Evolutionary conservation across 2,797 vertebrate species (phyloP).

Genomic region (Rhinophrynus dorsalis): DNA sequence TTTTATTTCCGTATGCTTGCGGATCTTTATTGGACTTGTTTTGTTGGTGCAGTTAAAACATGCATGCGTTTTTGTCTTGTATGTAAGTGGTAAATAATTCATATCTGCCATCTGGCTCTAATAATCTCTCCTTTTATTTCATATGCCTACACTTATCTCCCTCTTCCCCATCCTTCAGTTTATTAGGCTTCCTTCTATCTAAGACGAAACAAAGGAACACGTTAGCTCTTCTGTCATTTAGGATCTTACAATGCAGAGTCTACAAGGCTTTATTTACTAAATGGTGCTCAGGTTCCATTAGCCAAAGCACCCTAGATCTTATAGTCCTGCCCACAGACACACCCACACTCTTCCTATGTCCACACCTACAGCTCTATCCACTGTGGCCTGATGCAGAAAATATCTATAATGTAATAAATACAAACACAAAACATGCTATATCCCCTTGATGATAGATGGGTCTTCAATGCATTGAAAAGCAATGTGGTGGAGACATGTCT

Average conservation of each 20-base stretch:
- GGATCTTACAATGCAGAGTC: neutral
- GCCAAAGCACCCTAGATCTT: no score
- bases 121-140: constrained; percentile 58
- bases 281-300: no score
- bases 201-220: neutral
- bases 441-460: no score
- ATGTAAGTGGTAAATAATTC: constrained; percentile 78
- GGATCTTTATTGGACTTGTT: constrained; percentile 69
- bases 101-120: constrained; percentile 73
- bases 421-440: no score
- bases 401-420: no score
- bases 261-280: no score
- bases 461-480: no score
- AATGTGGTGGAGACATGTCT: no score
- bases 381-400: no score
- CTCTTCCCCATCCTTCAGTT: constrained; percentile 22
- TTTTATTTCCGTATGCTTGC: constrained; percentile 76
- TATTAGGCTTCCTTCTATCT: constrained; percentile 13
- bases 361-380: no score
- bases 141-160: constrained; percentile 53
- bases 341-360: no score
- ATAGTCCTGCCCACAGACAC: no score
- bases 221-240: neutral
- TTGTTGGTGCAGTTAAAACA: constrained; percentile 65
- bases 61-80: constrained; percentile 64